Conservation (phyloP, 2,113 vertebrate species). For the Gnathonemus echidnorhynchus region DNA sequence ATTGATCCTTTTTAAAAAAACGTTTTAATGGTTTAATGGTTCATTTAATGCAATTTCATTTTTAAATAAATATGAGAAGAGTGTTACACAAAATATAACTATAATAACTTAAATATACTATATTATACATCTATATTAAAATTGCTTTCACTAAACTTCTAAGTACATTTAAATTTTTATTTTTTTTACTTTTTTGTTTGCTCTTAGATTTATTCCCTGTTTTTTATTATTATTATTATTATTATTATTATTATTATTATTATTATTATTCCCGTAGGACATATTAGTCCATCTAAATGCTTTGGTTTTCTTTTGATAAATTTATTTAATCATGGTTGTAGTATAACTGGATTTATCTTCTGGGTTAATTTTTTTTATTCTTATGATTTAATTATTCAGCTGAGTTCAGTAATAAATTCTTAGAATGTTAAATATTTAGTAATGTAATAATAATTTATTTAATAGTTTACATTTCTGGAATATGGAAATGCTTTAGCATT, state of each 20-base stretch:
- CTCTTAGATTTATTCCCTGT: neutral
- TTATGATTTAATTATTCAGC: neutral
- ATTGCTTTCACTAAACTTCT: neutral
- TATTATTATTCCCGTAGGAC: neutral
- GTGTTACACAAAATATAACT: neutral
- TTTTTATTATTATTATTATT: no score
- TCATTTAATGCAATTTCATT: neutral
- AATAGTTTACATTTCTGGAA: neutral
- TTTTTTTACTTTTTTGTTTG: neutral
- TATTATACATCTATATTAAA: neutral
- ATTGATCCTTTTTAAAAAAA: neutral
- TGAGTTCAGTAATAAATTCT: neutral
- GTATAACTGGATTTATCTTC: neutral
- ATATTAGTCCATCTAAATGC: neutral
- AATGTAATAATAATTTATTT: no score
- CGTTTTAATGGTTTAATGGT: neutral
- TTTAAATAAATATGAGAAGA: neutral
- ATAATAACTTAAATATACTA: neutral
- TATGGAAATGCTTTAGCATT: neutral
- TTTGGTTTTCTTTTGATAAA: neutral
- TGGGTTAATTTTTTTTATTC: neutral
- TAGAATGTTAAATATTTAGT: neutral
- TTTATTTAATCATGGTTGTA: neutral
- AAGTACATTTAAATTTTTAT: neutral
- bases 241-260: no score